phyloP scores from a whole-genome alignment of 2,113 vertebrate species.

The Puma concolor region DNA sequence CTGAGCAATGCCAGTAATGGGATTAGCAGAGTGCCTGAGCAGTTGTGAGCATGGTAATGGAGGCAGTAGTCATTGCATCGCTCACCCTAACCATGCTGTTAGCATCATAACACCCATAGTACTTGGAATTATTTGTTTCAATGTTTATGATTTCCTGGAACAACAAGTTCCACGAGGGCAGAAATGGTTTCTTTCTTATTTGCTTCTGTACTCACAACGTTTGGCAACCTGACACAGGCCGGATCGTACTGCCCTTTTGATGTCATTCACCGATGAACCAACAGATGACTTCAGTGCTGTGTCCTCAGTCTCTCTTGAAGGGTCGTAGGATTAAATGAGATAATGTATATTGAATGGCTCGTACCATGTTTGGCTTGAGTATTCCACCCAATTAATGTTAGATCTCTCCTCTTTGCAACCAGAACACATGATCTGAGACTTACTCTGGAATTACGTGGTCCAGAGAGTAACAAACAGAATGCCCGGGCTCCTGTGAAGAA shows the following conservation, averaged over 20 bases:
- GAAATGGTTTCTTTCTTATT: background rate
- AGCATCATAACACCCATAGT: background rate
- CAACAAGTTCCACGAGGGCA: background rate
- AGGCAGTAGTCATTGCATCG: background rate
- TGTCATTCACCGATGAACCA: background rate
- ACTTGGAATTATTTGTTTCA: background rate
- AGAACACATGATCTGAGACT: slow-evolving; percentile 6
- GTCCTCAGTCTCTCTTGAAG: background rate
- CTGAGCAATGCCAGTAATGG: background rate
- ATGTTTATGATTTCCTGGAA: background rate
- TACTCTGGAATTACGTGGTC: background rate
- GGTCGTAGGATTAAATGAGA: background rate
- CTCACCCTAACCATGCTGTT: fast-evolving
- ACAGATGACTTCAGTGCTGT: background rate
- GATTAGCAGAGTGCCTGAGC: background rate
- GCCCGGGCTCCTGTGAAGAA: background rate
- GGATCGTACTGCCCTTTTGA: background rate
- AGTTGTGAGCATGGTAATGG: fast-evolving
- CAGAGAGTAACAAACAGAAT: background rate
- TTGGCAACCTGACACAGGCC: background rate
- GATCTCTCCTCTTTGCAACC: background rate
- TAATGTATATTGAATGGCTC: background rate
- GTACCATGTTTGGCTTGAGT: slow-evolving; percentile 16
- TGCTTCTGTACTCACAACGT: background rate
- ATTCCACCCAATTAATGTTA: background rate